These are phyloP conservation scores for Isichthys henryi DNA, from an alignment of 2,113 vertebrate species.

Conservation along the genomic window DNA sequence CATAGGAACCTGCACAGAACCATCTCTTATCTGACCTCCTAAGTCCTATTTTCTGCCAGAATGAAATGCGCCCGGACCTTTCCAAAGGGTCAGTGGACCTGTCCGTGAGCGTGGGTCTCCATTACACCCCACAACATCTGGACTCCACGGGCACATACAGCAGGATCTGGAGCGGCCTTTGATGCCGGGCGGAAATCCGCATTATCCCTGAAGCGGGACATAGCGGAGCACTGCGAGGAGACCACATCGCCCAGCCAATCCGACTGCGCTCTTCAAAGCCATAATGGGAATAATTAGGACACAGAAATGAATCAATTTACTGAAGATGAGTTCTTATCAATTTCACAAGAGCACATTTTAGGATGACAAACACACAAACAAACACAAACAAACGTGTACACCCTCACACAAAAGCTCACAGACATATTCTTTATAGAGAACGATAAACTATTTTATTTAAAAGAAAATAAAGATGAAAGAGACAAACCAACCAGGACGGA, in stretches of 20 bases:
- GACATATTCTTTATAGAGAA: constrained; percentile 16
- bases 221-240: not conserved
- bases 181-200: not conserved
- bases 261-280: not conserved
- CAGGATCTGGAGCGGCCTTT: not conserved
- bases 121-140: not conserved
- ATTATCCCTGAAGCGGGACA: not conserved
- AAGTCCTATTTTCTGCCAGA: not conserved
- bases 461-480: not conserved
- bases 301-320: not conserved
- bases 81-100: not conserved
- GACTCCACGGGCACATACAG: not conserved
- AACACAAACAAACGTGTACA: constrained; percentile 33
- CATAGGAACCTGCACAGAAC: not conserved
- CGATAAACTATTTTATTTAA: not conserved
- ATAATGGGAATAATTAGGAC: constrained; percentile 9
- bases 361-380: not conserved
- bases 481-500: not conserved
- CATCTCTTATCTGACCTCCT: not conserved
- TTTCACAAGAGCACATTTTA: not conserved
- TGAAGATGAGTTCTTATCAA: not conserved
- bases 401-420: constrained; percentile 34
- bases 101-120: not conserved
- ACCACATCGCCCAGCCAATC: not conserved
- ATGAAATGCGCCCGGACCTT: not conserved